These are phyloP conservation scores for Pica pica DNA, from an alignment of 2,113 vertebrate genomes.

Conservation along the genomic window DNA sequence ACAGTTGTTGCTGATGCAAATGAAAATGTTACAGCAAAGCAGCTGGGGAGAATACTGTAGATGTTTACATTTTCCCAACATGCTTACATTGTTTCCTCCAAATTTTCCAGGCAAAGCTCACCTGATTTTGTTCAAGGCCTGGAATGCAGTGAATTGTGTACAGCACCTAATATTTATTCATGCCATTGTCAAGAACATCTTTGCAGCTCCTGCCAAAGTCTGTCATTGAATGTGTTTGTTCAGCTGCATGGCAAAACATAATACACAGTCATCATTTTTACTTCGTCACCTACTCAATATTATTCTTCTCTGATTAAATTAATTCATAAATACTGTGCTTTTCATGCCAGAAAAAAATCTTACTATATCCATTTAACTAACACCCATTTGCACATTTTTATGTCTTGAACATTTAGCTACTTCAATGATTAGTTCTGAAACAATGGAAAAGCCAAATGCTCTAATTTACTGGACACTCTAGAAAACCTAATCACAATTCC, in stretches of 20 bases:
- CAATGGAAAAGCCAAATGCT: slow-evolving; percentile 28
- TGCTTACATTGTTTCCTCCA: slow-evolving; percentile 49
- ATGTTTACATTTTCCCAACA: slow-evolving; percentile 49
- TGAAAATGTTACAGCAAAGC: slow-evolving; percentile 41
- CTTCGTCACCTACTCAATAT: slow-evolving; percentile 69
- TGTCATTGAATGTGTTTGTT: slow-evolving; percentile 73
- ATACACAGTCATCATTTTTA: slow-evolving; percentile 73
- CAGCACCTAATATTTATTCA: slow-evolving; percentile 74
- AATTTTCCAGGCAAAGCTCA: slow-evolving; percentile 64
- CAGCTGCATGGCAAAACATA: slow-evolving; percentile 73
- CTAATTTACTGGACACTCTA: neutral
- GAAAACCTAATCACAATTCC: neutral
- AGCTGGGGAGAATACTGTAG: neutral
- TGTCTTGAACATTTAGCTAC: slow-evolving; percentile 28
- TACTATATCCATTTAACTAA: slow-evolving; percentile 55
- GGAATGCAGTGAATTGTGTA: slow-evolving; percentile 58
- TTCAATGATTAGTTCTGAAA: slow-evolving; percentile 44
- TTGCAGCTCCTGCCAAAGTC: slow-evolving; percentile 67
- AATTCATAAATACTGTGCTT: slow-evolving; percentile 70
- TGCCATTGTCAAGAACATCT: slow-evolving; percentile 72
- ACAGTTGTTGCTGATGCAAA: slow-evolving; percentile 55
- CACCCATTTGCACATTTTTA: slow-evolving; percentile 48
- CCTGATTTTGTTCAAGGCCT: slow-evolving; percentile 71
- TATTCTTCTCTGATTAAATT: slow-evolving; percentile 73
- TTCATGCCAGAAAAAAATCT: slow-evolving; percentile 63